Percentiles rank a stretch among this genome's conserved stretches.
These are phyloP conservation scores for Xanthorhoe spadicearia DNA, from an alignment of 2,888 invertebrate species.

Conservation along the genomic window DNA sequence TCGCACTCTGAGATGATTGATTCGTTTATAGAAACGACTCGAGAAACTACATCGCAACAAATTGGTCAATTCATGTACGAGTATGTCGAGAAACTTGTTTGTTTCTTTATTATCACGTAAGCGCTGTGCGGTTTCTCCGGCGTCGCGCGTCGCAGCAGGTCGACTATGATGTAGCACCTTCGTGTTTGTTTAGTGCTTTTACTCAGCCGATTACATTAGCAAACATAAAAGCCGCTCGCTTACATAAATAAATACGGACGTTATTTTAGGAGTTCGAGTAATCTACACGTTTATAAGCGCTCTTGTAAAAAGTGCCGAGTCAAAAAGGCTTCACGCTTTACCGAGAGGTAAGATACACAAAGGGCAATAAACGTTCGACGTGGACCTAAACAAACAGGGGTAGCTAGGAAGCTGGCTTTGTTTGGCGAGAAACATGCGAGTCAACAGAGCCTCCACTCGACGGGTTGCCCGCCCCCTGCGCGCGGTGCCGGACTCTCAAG, in stretches of 20 bases:
- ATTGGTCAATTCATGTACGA: conserved; percentile 69
- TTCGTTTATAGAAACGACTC: conserved; percentile 67
- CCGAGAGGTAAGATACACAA: conserved; percentile 80
- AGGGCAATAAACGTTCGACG: conserved; percentile 82
- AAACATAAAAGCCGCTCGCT: conserved; percentile 47
- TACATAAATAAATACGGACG: conserved; percentile 49
- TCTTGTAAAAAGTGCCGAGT: conserved; percentile 82
- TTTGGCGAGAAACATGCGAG: conserved; percentile 82
- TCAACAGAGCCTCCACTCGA: conserved; percentile 68
- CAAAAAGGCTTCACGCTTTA: conserved; percentile 82
- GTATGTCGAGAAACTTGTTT: conserved; percentile 63
- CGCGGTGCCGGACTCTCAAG: conserved; percentile 51
- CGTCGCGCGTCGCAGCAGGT: conserved; percentile 47
- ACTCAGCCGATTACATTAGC: conserved; percentile 50
- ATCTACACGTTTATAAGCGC: conserved; percentile 75
- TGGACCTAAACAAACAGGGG: conserved; percentile 84
- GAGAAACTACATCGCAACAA: conserved; percentile 70
- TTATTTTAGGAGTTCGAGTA: conserved; percentile 54
- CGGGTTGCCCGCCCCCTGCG: conserved; percentile 50
- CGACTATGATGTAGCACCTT: conserved; percentile 52
- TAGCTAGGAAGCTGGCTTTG: conserved; percentile 83
- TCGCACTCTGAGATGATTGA: conserved; percentile 69
- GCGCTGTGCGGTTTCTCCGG: conserved; percentile 59
- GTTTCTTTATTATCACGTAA: conserved; percentile 64
- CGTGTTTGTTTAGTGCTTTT: conserved; percentile 54